Evolutionary conservation across 2,888 invertebrate species (phyloP).

Genomic region (Marronus borbonicus): DNA sequence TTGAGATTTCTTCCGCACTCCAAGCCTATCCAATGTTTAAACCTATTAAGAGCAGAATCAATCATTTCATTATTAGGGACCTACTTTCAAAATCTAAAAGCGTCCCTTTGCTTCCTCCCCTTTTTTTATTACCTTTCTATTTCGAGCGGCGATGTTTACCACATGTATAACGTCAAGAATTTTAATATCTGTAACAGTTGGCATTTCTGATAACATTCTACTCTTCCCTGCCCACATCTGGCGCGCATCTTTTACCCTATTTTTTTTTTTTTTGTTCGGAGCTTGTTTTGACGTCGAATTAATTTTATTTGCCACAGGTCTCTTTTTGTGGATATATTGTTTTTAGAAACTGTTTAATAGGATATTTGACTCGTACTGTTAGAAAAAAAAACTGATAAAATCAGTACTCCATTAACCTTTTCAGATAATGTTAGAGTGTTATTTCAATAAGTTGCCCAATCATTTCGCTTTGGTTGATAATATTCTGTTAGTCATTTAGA

Average conservation of each 20-base stretch:
- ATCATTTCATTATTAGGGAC: not conserved
- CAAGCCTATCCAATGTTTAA: no score
- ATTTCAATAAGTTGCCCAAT: no score
- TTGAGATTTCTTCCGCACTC: no score
- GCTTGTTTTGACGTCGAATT: conserved; percentile 43
- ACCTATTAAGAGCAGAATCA: no score
- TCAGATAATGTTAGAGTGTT: no score
- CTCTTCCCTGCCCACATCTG: conserved; percentile 32
- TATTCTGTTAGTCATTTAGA: no score
- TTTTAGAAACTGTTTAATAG: not conserved
- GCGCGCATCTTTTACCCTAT: conserved; percentile 36
- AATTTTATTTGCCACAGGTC: conserved; percentile 20
- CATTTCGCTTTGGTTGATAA: no score
- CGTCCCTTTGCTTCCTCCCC: not conserved
- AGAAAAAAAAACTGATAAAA: no score
- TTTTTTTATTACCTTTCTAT: conserved; percentile 23
- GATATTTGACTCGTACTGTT: no score
- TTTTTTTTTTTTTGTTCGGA: conserved; percentile 16
- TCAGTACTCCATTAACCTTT: no score
- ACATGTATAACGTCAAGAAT: conserved; percentile 39
- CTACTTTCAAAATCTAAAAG: not conserved
- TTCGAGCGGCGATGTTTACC: conserved; percentile 15
- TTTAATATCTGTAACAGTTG: conserved; percentile 45
- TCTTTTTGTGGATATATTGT: not conserved
- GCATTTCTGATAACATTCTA: conserved; percentile 30